Conservation (phyloP, 2,797 vertebrate genomes). For the Galaxias olidus region DNA sequence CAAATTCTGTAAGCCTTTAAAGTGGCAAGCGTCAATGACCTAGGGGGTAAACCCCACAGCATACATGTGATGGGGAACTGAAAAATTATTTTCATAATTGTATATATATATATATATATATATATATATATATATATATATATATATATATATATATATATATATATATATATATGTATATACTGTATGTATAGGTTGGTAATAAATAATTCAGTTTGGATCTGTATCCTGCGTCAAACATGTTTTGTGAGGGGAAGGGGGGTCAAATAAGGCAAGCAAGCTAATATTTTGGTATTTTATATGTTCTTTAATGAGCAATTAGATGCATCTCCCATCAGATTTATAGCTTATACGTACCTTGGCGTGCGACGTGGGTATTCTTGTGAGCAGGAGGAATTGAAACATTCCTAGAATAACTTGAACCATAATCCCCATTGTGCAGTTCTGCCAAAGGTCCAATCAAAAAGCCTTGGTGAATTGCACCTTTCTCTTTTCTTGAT, state of each 20-base stretch:
- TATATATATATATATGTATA: too few relatives aligned
- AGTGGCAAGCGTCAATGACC: constrained; percentile 73
- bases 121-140: too few relatives aligned
- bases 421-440: constrained; percentile 82
- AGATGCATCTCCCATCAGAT: neutral
- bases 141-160: too few relatives aligned
- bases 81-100: neutral
- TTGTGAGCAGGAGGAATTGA: constrained; percentile 80
- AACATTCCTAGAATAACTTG: constrained; percentile 86
- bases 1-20: constrained; percentile 31
- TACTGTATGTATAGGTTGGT: too few relatives aligned
- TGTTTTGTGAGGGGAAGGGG: too few relatives aligned
- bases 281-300: too few relatives aligned
- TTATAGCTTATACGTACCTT: constrained; percentile 64
- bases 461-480: constrained; percentile 39
- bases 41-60: constrained; percentile 51
- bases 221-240: too few relatives aligned
- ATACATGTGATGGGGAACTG: constrained; percentile 21
- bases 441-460: constrained; percentile 66
- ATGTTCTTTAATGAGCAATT: too few relatives aligned
- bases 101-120: too few relatives aligned
- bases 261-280: too few relatives aligned
- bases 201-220: too few relatives aligned
- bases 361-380: constrained; percentile 76
- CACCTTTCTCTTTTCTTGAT: constrained; percentile 29